Evolutionary conservation across 2,888 invertebrate species (phyloP), one percentile per base, ranked within the genome.

Genomic region (Drosophila borborema): DNA sequence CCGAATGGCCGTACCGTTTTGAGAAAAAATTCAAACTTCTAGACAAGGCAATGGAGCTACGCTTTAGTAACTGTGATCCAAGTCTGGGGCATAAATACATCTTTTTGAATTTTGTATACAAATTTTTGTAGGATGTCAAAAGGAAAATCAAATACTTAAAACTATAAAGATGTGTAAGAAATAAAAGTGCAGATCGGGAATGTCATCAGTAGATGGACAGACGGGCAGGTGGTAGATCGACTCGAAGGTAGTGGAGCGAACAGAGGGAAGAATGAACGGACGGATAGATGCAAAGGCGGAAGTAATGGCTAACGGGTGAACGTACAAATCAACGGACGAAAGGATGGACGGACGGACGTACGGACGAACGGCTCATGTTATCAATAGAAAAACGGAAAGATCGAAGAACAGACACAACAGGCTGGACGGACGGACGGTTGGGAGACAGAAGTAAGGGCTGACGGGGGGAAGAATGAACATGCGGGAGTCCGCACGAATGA

Each of bases 1-100:
- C 60, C 68, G 86, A 72, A 18, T 78, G 45, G 38, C 65, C 68
- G 7, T 28, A 6, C 3, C 56, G 34, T 1, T 16, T 41, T 0
- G 40, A 31, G 8, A 10, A 18, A 6, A 31, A 0, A 3, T 1
- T 0, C 10, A 46, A 23, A 0, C 2, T 7, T 12, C 31, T 54
- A 5, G n/a, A 7, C 0, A 54, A 23, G 9, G n/a, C 4, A 9
- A 3, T 2, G 7, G 41, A 10, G 6, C 36, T n/a, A 7, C 40
- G 51, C 40, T 16, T 14, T 16, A 49, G 36, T 1, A 58, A 0
- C 3, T 40, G 38, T 36, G 62, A n/a, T 40, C 20, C 14, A 9
- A 60, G 34, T 2, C 12, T 23, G 6, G 49, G 31, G 14, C 12
- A 23, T 8, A 3, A 16, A 34, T 16, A n/a, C 75, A 76, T 76